These are phyloP conservation scores for Capromys pilorides DNA, from an alignment of 2,797 vertebrate species.

Conservation along the genomic window DNA sequence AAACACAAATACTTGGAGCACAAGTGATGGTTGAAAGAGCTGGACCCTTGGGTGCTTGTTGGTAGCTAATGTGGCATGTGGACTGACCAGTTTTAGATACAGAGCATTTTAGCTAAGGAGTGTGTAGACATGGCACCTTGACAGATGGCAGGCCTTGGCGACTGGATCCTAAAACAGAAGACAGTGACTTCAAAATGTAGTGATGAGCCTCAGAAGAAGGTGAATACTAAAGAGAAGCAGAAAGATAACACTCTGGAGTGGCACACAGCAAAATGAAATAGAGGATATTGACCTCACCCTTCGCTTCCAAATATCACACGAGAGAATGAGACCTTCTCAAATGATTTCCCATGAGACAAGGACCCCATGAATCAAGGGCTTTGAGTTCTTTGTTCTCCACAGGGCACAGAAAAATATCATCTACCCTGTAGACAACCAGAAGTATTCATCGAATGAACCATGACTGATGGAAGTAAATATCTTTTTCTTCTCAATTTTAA, in stretches of 20 bases:
- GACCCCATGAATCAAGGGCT: background rate
- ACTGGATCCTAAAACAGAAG: background rate
- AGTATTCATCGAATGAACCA: background rate
- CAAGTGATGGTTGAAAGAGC: background rate
- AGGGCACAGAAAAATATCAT: background rate
- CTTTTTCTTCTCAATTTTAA: background rate
- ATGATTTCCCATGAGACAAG: background rate
- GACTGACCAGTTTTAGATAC: background rate
- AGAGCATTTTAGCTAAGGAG: background rate
- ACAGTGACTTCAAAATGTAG: background rate
- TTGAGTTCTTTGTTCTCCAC: background rate
- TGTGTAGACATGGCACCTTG: background rate
- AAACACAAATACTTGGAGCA: background rate
- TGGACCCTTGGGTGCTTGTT: background rate
- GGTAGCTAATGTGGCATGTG: too few species aligned
- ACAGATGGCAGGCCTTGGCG: background rate
- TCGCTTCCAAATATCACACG: background rate
- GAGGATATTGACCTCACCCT: fast-evolving
- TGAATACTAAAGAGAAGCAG: background rate
- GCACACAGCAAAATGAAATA: background rate
- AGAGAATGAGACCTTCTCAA: background rate
- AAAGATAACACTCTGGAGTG: background rate
- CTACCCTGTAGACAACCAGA: background rate
- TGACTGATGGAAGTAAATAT: background rate
- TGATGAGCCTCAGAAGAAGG: background rate